Evolutionary conservation across 1,140 invertebrate species (phyloP).

Genomic region (Conopomorpha cramerella): DNA sequence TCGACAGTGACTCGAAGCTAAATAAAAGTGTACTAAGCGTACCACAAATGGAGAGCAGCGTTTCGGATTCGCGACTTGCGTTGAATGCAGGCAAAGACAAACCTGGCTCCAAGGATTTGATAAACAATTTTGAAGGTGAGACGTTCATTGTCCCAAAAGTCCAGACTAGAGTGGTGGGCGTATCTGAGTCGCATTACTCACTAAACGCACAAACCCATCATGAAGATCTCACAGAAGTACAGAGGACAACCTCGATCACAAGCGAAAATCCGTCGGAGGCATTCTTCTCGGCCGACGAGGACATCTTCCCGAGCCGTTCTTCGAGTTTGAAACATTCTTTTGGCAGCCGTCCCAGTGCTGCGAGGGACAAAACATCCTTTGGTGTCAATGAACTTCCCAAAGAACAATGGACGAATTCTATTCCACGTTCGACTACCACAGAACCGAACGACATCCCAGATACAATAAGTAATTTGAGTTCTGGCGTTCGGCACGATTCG

Average conservation of each 20-base stretch:
- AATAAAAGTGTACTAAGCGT: slow-evolving; percentile 62
- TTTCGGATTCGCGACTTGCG: slow-evolving; percentile 81
- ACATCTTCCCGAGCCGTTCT: slow-evolving; percentile 68
- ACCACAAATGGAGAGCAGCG: slow-evolving; percentile 70
- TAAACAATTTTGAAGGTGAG: slow-evolving; percentile 35
- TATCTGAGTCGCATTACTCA: slow-evolving; percentile 67
- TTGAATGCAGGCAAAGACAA: slow-evolving; percentile 45
- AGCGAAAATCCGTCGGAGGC: slow-evolving; percentile 89
- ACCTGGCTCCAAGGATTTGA: slow-evolving; percentile 37
- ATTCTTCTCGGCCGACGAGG: slow-evolving; percentile 90
- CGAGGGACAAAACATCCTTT: slow-evolving; percentile 36
- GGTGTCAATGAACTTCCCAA: slow-evolving; percentile 33
- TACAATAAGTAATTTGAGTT: slow-evolving; percentile 44
- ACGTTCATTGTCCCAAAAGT: slow-evolving; percentile 31
- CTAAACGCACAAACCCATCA: slow-evolving; percentile 60
- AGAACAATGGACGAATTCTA: slow-evolving; percentile 42
- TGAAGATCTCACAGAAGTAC: slow-evolving; percentile 67
- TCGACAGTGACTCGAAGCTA: slow-evolving; percentile 80
- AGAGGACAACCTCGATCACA: slow-evolving; percentile 83
- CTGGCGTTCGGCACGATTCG: slow-evolving; percentile 47
- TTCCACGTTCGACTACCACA: slow-evolving; percentile 28
- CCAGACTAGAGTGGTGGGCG: slow-evolving; percentile 48
- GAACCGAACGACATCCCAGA: slow-evolving; percentile 32
- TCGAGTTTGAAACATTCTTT: slow-evolving; percentile 69
- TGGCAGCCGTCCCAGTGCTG: slow-evolving; percentile 49